Percentiles rank a stretch among this genome's conserved stretches.
These are phyloP conservation scores for Bufotes viridis DNA, from an alignment of 2,797 vertebrate genomes.

Conservation along the genomic window DNA sequence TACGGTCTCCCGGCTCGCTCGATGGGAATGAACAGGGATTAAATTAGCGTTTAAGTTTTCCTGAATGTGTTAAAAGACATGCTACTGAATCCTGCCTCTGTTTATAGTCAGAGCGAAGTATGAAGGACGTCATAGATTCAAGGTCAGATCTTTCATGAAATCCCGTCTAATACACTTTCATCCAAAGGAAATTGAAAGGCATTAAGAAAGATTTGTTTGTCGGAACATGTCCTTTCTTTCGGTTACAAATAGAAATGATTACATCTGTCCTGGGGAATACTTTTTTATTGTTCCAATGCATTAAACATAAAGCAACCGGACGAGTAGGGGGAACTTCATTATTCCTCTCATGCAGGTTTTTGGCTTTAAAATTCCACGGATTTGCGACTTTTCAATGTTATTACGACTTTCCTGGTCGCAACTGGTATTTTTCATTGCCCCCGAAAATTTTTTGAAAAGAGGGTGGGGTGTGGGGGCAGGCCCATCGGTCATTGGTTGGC, in stretches of 20 bases:
- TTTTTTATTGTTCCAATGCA: neutral
- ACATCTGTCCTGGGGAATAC: neutral
- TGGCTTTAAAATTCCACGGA: too few species aligned
- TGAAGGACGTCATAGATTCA: slow-evolving; percentile 25
- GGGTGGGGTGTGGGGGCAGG: too few species aligned
- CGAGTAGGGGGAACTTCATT: too few species aligned
- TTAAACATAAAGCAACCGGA: neutral
- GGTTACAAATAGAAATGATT: neutral
- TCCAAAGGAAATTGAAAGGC: slow-evolving; percentile 45
- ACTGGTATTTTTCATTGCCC: too few species aligned
- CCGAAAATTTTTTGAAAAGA: too few species aligned
- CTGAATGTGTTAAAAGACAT: slow-evolving; percentile 44
- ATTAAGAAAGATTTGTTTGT: slow-evolving; percentile 34
- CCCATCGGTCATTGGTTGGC: too few species aligned
- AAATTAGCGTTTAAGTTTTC: slow-evolving; percentile 36
- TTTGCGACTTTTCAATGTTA: too few species aligned
- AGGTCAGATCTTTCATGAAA: slow-evolving; percentile 38
- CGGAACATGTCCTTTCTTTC: neutral
- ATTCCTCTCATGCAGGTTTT: too few species aligned
- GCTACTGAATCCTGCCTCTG: slow-evolving; percentile 21
- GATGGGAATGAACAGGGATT: slow-evolving; percentile 12
- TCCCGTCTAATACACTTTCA: slow-evolving; percentile 33
- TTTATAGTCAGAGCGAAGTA: slow-evolving; percentile 30
- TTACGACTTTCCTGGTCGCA: too few species aligned
- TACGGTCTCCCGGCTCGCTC: slow-evolving; percentile 1